Evolutionary conservation across 2,888 invertebrate genomes (phyloP), one percentile per base, ranked within the genome.

Genomic region (Agelastica alni): DNA sequence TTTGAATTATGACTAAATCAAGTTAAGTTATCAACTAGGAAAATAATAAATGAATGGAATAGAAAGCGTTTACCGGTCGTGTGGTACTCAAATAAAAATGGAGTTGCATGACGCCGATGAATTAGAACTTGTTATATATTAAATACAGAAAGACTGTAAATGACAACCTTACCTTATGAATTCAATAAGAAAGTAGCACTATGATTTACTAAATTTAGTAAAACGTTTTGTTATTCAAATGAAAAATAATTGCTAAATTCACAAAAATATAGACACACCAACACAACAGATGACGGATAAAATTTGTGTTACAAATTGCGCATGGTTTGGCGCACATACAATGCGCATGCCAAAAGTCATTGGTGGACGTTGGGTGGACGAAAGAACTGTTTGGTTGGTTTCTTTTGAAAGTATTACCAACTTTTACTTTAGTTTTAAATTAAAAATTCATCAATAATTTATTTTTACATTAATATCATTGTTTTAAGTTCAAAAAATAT

Each of bases 201-300:
- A 28, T 56, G 49, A 45, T 20, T 41, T 28, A 18, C 37, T 28
- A 16, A 56, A 67, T 71, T 70, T 68, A 69, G 53, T 22, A 47
- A 62, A 64, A 64, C 68, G 61, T 61, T 63, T 51, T 57, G 53
- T 65, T 74, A 75, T 65, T 70, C 72, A 69, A 69, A 65, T 62
- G 67, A 66, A 69, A 72, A 71, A 51, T 56, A 52, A 43, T 47
- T 42, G 37, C 45, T 69, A 67, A 69, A 69, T 68, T 70, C 70
- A 73, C 79, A 52, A 53, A 47, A 52, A 52, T 52, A 52, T 39
- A 47, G 51, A 44, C 56, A 56, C 78, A 78, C 79, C 78, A 78
- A 78, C 77, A 77, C 77, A 79, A 79, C 79, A 80, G 79, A 77
- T 80, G 80, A 80, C 79, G 78, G 79, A 77, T 76, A 76, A 75